A percentile compares a stretch with the other conserved stretches of the same genome.
phyloP scores from a whole-genome alignment of 2,888 invertebrate genomes.

The Callinectes sapidus region DNA sequence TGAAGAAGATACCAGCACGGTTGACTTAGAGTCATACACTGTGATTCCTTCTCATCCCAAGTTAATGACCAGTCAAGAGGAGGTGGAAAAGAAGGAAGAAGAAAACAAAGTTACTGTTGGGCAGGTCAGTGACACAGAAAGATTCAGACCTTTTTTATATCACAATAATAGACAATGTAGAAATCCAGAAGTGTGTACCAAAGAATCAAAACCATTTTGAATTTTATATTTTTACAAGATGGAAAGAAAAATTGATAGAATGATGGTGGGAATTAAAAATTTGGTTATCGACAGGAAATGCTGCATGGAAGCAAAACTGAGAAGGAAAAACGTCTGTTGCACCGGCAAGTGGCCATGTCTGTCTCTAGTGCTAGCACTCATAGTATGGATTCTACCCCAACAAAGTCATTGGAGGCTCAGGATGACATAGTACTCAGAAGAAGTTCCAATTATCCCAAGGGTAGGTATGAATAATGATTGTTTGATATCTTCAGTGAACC shows the following conservation, averaged over 20 bases:
- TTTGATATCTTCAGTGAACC: neutral
- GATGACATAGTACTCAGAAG: slow-evolving; percentile 66
- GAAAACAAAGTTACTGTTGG: neutral
- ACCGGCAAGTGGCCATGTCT: slow-evolving; percentile 64
- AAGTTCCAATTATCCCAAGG: slow-evolving; percentile 58
- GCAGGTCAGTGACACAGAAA: neutral
- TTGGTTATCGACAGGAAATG: neutral
- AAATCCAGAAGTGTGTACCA: too few species aligned
- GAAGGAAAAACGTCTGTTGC: slow-evolving; percentile 59
- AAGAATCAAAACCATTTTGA: too few species aligned
- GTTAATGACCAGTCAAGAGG: slow-evolving; percentile 39
- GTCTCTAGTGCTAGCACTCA: slow-evolving; percentile 53
- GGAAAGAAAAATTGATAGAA: neutral
- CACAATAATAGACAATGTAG: too few species aligned
- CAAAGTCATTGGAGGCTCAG: slow-evolving; percentile 60
- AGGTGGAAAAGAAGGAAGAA: neutral
- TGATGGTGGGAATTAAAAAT: neutral
- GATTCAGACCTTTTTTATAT: too few species aligned
- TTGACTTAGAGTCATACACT: slow-evolving; percentile 64
- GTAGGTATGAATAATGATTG: slow-evolving; percentile 8
- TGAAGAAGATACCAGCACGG: slow-evolving; percentile 42
- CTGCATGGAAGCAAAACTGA: neutral
- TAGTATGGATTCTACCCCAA: slow-evolving; percentile 55
- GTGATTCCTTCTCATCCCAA: slow-evolving; percentile 53
- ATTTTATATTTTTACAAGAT: too few species aligned